A percentile compares a stretch with the other conserved stretches of the same genome.
These are phyloP conservation scores for Latrodectus elegans DNA, from an alignment of 2,888 invertebrate species.

Conservation along the genomic window DNA sequence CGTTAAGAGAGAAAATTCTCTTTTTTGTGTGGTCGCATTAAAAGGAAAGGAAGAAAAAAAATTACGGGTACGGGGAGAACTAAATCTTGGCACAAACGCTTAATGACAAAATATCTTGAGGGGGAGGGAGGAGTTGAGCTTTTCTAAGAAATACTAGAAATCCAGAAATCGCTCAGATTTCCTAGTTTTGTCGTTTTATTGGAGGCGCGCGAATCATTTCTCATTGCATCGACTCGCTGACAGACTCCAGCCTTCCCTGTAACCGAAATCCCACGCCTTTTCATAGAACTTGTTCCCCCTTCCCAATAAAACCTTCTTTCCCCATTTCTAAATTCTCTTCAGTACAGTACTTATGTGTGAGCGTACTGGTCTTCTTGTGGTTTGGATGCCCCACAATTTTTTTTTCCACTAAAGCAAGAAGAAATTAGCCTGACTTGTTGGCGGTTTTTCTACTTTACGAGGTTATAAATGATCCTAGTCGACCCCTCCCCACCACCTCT, in stretches of 20 bases:
- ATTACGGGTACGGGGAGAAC: not conserved
- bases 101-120: not conserved
- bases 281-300: slow-evolving; percentile 3
- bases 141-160: slow-evolving; percentile 24
- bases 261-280: slow-evolving; percentile 59
- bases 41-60: not conserved
- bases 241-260: slow-evolving; percentile 47
- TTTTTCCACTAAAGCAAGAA: slow-evolving; percentile 18
- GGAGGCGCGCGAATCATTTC: slow-evolving; percentile 45
- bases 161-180: slow-evolving; percentile 47
- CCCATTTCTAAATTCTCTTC: not conserved
- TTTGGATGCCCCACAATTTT: slow-evolving; percentile 11
- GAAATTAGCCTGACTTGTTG: slow-evolving; percentile 68
- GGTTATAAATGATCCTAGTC: slow-evolving; percentile 61
- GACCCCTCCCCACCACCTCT: slow-evolving; percentile 1
- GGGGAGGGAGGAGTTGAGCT: not conserved
- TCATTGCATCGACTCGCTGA: slow-evolving; percentile 45
- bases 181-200: not conserved
- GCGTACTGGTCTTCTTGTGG: not conserved
- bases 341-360: not conserved
- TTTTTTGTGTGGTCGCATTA: not conserved
- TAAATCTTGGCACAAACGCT: slow-evolving; percentile 4
- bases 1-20: slow-evolving; percentile 15
- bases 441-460: slow-evolving; percentile 37
- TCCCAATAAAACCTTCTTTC: slow-evolving; percentile 10